A percentile compares a stretch with the other conserved stretches of the same genome.
phyloP scores from a whole-genome alignment of 1,140 invertebrate genomes.

The Tetramorium simillimum region DNA sequence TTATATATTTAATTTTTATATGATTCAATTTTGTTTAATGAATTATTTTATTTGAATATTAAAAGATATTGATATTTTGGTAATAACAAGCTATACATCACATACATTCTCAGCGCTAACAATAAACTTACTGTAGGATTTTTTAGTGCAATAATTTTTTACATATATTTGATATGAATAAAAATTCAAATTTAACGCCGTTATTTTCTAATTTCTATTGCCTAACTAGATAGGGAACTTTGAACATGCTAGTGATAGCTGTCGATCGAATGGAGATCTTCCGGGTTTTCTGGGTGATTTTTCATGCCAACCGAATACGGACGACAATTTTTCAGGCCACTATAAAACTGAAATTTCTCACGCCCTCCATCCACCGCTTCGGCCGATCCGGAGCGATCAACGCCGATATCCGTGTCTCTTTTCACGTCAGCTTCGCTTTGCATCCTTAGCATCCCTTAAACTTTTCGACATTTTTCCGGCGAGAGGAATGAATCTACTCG shows the following conservation, averaged over 20 bases:
- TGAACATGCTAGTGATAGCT: slow-evolving; percentile 31
- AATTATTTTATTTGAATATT: not conserved
- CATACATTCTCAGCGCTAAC: not conserved
- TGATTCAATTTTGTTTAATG: not conserved
- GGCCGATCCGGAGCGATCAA: slow-evolving; percentile 33
- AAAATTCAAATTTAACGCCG: not conserved
- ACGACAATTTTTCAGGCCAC: slow-evolving; percentile 78
- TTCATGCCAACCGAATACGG: slow-evolving; percentile 74
- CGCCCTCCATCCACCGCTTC: slow-evolving; percentile 60
- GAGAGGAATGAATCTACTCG: slow-evolving; percentile 41
- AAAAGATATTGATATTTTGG: not conserved
- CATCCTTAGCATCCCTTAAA: slow-evolving; percentile 45
- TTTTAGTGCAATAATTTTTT: not conserved
- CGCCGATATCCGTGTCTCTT: slow-evolving; percentile 53
- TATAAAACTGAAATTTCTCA: slow-evolving; percentile 81
- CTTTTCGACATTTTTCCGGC: slow-evolving; percentile 48
- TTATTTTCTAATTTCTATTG: slow-evolving; percentile 24
- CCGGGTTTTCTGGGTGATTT: slow-evolving; percentile 76
- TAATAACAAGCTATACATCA: not conserved
- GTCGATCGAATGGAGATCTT: slow-evolving; percentile 61
- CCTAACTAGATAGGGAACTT: not conserved
- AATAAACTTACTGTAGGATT: not conserved
- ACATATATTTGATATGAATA: not conserved
- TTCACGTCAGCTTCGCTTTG: slow-evolving; percentile 59
- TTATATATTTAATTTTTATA: slow-evolving; percentile 4